These are phyloP conservation scores for Colossoma macropomum DNA, from an alignment of 2,113 vertebrate species.

Conservation along the genomic window DNA sequence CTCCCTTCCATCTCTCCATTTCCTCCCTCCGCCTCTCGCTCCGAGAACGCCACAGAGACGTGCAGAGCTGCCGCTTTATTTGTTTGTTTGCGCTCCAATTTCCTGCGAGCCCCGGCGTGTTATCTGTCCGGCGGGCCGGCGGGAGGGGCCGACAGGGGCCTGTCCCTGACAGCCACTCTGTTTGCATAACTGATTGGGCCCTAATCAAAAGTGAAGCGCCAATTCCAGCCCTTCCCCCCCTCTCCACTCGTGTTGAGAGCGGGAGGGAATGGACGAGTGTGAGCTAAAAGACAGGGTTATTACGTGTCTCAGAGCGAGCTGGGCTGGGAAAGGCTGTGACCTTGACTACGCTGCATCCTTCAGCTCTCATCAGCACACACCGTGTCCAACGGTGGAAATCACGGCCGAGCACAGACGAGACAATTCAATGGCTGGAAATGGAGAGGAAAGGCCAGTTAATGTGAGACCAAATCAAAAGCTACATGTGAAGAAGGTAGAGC, in stretches of 20 bases:
- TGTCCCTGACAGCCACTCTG: constrained; percentile 50
- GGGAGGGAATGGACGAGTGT: constrained; percentile 44
- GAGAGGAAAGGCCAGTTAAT: constrained; percentile 32
- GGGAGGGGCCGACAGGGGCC: constrained; percentile 17
- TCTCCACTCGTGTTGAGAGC: constrained; percentile 28
- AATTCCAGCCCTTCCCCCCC: constrained; percentile 55
- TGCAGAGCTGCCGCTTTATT: constrained; percentile 37
- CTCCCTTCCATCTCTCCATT: constrained; percentile 18
- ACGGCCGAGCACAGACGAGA: constrained; percentile 48
- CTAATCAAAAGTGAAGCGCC: constrained; percentile 68
- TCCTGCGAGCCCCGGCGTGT: constrained; percentile 37
- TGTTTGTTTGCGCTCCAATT: constrained; percentile 58
- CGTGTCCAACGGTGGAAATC: constrained; percentile 37
- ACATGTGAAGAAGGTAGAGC: neutral
- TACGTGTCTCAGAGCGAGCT: constrained; percentile 37
- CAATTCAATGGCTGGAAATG: constrained; percentile 36
- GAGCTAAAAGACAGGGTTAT: constrained; percentile 50
- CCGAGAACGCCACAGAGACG: constrained; percentile 14
- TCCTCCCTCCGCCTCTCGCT: constrained; percentile 15
- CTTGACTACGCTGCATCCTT: constrained; percentile 57
- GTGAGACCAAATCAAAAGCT: constrained; percentile 27
- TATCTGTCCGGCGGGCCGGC: constrained; percentile 40
- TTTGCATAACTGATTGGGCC: constrained; percentile 68
- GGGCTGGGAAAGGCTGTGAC: constrained; percentile 53
- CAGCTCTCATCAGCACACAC: constrained; percentile 57